Conservation (phyloP, 1,140 invertebrate species). For the Cepaea nemoralis region DNA sequence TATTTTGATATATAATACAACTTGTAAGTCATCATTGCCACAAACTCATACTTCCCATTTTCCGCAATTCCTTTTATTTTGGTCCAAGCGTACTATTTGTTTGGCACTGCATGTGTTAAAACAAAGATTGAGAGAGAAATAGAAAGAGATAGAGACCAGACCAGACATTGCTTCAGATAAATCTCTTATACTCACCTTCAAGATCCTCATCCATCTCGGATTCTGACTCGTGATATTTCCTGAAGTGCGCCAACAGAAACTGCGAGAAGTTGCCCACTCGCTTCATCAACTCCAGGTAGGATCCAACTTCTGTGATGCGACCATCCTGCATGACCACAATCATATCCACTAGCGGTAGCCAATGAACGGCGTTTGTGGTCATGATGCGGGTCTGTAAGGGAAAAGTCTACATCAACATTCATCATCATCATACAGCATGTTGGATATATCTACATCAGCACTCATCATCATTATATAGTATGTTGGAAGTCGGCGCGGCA, state of each 20-base stretch:
- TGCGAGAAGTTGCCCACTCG: slow-evolving; percentile 58
- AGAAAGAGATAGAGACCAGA: too few species aligned
- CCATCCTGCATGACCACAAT: slow-evolving; percentile 64
- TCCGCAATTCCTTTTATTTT: too few species aligned
- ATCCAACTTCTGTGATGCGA: slow-evolving; percentile 60
- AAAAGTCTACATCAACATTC: background rate
- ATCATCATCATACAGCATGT: too few species aligned
- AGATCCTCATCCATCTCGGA: slow-evolving; percentile 9
- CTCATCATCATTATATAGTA: too few species aligned
- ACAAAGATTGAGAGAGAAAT: too few species aligned
- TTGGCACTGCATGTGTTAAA: too few species aligned
- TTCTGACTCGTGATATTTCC: background rate
- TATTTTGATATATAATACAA: too few species aligned
- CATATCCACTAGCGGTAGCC: slow-evolving; percentile 63
- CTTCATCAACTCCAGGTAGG: slow-evolving; percentile 59
- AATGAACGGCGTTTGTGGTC: slow-evolving; percentile 49
- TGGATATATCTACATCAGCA: too few species aligned
- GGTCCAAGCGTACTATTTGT: too few species aligned
- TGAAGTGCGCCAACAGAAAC: slow-evolving; percentile 43
- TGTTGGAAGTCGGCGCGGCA: too few species aligned
- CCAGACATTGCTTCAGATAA: background rate
- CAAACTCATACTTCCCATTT: too few species aligned
- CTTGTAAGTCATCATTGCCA: too few species aligned
- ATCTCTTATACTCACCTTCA: slow-evolving; percentile 17
- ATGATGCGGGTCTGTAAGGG: slow-evolving; percentile 58